A percentile compares a stretch with the other conserved stretches of the same genome.
Evolutionary conservation across 1,140 invertebrate species (phyloP).

Genomic region (Eulimnadia texana): DNA sequence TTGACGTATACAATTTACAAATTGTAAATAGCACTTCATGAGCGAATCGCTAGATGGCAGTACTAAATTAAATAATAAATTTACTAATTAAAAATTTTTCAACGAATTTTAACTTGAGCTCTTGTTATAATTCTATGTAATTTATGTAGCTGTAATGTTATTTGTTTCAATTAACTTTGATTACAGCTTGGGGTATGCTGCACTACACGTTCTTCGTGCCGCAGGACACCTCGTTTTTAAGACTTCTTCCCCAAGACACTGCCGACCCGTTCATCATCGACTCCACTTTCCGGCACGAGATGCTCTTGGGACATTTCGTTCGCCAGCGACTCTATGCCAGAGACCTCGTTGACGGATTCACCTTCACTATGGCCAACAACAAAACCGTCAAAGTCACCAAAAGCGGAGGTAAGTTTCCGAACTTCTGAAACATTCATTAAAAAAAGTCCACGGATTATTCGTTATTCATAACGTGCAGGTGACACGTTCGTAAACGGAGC

Average conservation of each 20-base stretch:
- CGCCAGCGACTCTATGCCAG: constrained; percentile 40
- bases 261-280: constrained; percentile 41
- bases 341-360: constrained; percentile 37
- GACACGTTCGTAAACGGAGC: constrained; percentile 12
- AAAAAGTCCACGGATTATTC: not conserved
- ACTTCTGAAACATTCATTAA: not conserved
- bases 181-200: constrained; percentile 10
- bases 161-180: not conserved
- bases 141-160: not conserved
- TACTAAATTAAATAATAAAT: no score
- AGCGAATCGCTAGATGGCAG: no score
- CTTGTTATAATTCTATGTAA: constrained; percentile 3
- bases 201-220: constrained; percentile 46
- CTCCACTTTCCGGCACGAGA: constrained; percentile 33
- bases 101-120: no score
- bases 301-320: constrained; percentile 45
- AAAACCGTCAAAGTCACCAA: constrained; percentile 36
- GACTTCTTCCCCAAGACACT: constrained; percentile 35
- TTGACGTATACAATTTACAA: no score
- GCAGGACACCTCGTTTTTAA: constrained; percentile 39
- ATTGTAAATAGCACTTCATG: no score
- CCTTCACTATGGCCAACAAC: constrained; percentile 36
- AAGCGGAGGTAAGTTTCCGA: constrained; percentile 27
- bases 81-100: no score
- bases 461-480: not conserved